Percentiles rank a stretch among this genome's conserved stretches.
These are phyloP conservation scores for Hydrotaea diabolus DNA, from an alignment of 2,888 invertebrate species.

Conservation along the genomic window DNA sequence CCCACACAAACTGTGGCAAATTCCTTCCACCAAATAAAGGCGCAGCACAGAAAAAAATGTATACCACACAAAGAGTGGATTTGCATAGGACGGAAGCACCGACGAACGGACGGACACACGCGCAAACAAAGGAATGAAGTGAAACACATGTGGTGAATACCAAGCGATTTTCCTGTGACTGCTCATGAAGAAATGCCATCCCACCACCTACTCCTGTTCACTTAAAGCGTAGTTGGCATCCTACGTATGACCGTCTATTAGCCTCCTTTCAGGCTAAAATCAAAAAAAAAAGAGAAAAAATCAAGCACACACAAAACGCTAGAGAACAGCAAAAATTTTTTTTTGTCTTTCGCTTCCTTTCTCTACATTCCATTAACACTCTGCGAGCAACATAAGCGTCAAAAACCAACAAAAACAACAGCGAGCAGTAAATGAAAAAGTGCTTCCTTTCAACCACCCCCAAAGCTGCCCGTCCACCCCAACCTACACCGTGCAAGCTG, in stretches of 20 bases:
- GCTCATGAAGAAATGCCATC: constrained; percentile 9
- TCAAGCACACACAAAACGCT: neutral
- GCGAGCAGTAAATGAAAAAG: constrained; percentile 19
- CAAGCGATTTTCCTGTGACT: neutral
- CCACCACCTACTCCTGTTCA: neutral
- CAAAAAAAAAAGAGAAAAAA: constrained; percentile 15
- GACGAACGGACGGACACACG: neutral
- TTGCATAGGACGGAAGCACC: neutral
- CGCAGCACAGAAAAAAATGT: neutral
- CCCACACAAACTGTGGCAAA: constrained; percentile 6
- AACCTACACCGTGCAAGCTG: neutral
- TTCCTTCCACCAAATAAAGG: neutral
- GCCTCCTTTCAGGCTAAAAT: constrained; percentile 48
- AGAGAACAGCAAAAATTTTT: constrained; percentile 5
- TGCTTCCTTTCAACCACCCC: neutral
- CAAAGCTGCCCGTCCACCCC: neutral
- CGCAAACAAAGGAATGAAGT: neutral
- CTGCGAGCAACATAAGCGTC: constrained; percentile 24
- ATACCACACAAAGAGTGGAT: neutral
- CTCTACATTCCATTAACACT: constrained; percentile 61
- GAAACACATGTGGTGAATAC: constrained; percentile 21
- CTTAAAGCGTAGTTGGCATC: neutral
- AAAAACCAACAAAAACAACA: constrained; percentile 17
- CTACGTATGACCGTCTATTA: constrained; percentile 37
- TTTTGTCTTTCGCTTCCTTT: constrained; percentile 35